Evolutionary conservation across 2,797 vertebrate species (phyloP), one percentile per base, ranked within the genome.

Genomic region (Naso thynnoides): DNA sequence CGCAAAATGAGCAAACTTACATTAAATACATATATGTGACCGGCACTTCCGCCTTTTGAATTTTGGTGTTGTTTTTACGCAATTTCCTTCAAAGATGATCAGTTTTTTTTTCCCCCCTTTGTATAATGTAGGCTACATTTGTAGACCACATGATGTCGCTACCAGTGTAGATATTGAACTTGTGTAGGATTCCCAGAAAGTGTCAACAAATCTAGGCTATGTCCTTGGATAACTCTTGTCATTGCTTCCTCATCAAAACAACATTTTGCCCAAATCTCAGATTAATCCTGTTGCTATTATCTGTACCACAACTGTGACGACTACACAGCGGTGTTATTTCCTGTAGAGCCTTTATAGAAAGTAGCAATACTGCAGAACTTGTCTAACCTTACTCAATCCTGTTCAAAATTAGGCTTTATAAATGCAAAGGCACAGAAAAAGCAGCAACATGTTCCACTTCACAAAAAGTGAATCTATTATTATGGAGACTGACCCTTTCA

Each of bases 111-210:
- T 44, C 18, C 19, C 8, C 9, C 21, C 16, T 18, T 45, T n/a
- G 8, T n/a, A 19, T 11, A 39, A 39, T 16, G 7, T 0, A 5
- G 21, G 24, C 15, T 45, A 42, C 81, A 26, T 21, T 23, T 29
- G 6, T 21, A 10, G 5, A 21, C 87, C 91, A 83, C 88, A 57
- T 15, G 89, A 63, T 87, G 86, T 73, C 87, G 82, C 88, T 49
- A 45, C 26, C 31, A 29, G 16, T 57, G 18, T 48, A 15, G 15
- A 10, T 61, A 27, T 41, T 10, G 6, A 5, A 9, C 14, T 10
- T 11, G 2, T 16, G 0, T 11, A 45, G 49, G 66, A 62, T 6
- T 15, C 16, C 71, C 52, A 24, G 14, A 50, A 73, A 52, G 47
- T 52, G 6, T 26, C 11, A 18, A 8, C 0, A 19, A 7, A 6